Base-by-base conservation (phyloP, 1,140 invertebrate species). In the Chlorops oryzae region DNA sequence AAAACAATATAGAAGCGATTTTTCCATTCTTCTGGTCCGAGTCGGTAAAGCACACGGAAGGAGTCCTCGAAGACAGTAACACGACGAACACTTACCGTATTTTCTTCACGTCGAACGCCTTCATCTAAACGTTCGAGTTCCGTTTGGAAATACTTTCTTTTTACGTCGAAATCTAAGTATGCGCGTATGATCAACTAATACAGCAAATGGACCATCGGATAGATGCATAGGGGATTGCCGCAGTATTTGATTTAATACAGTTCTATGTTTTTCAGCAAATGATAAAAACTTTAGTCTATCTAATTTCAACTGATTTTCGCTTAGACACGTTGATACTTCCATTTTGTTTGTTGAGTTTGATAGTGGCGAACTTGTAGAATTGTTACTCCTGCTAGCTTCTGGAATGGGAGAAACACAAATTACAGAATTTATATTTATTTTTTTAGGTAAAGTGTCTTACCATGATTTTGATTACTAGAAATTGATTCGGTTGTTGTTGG, bases 1-100 rank as follows among this genome's bases (percentile, higher is more conserved):
- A 96, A 96, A 0, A 94, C 90, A 62, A 96, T 94, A 69, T 94
- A 96, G 70, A 96, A 94, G 39, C 91, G 74, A 73, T 93, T 92
- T 65, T 94, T 94, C 92, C 92, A 96, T 70, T 96, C 92, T 59
- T 92, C 88, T 7, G 88, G 80, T 28, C 84, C 80, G 42, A 89
- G 77, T 32, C 92, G 79, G 63, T 92, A 90, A 7, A 96, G 75
- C 65, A 95, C 90, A 47, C 91, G 79, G 71, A 92, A 96, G 0
- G 90, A 93, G 65, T 96, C 92, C 70, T 94, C 90, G 71, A 96
- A 96, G 0, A 96, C 87, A 59, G 91, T 83, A 51, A 85, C 86
- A 39, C 92, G 79, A 15, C 88, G 78, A 4, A 96, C 88, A 68
- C 92, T 91, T 1, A 96, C 88, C 3, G 90, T 90, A 10, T 94